Conservation (phyloP, 2,113 vertebrate genomes). For the Myanophis thanlyinensis region DNA sequence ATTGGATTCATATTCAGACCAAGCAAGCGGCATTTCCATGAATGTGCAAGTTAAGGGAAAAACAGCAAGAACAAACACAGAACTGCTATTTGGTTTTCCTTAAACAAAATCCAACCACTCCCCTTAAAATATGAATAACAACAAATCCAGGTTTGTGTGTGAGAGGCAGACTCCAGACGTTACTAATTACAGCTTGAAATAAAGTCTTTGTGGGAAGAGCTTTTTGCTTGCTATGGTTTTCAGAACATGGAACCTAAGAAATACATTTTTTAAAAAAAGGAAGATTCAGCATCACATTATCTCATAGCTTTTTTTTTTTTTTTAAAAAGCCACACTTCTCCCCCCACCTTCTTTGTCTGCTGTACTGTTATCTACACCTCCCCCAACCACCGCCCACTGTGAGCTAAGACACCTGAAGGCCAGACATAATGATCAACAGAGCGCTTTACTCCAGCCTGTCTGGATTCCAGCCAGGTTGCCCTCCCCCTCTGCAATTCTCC, state of each 20-base stretch:
- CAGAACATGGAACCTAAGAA: slow-evolving; percentile 71
- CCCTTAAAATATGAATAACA: slow-evolving; percentile 65
- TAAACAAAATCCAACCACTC: slow-evolving; percentile 20
- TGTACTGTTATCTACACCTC: slow-evolving; percentile 81
- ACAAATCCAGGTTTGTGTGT: slow-evolving; percentile 53
- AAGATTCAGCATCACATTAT: slow-evolving; percentile 59
- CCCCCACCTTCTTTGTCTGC: slow-evolving; percentile 85
- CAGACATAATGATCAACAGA: slow-evolving; percentile 95
- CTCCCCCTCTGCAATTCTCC: slow-evolving; percentile 53
- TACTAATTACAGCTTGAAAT: slow-evolving; percentile 91
- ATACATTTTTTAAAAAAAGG: slow-evolving; percentile 73
- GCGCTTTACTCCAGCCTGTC: slow-evolving; percentile 82
- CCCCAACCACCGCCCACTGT: slow-evolving; percentile 83
- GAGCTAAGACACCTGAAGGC: slow-evolving; percentile 93
- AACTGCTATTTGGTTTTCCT: slow-evolving; percentile 48
- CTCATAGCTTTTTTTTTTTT: slow-evolving; percentile 66
- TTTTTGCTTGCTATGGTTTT: slow-evolving; percentile 72
- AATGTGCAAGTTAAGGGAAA: slow-evolving; percentile 53
- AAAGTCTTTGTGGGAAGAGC: slow-evolving; percentile 78
- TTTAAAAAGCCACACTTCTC: slow-evolving; percentile 65
- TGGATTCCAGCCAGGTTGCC: slow-evolving; percentile 79
- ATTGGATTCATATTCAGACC: slow-evolving; percentile 44
- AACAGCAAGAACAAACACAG: slow-evolving; percentile 56
- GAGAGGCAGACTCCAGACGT: slow-evolving; percentile 84
- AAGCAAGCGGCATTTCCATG: slow-evolving; percentile 44